Percentiles rank a stretch among this genome's conserved stretches.
Evolutionary conservation across 2,797 vertebrate species (phyloP).

Genomic region (Xiphorhynchus erythropygius): DNA sequence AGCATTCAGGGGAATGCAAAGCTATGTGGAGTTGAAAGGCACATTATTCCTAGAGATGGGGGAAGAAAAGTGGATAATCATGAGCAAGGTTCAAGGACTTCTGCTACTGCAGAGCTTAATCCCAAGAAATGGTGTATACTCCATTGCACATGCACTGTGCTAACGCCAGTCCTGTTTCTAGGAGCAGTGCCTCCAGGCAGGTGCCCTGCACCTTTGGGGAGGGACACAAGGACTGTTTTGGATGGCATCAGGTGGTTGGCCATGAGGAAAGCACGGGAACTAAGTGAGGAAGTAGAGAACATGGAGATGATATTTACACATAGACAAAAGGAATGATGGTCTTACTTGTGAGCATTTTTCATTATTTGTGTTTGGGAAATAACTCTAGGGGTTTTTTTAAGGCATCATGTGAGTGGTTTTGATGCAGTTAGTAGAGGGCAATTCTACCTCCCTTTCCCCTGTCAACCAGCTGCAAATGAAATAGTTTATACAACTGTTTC

Average conservation of each 20-base stretch:
- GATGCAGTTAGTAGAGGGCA: neutral
- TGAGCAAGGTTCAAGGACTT: slow-evolving; percentile 37
- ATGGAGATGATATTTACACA: neutral
- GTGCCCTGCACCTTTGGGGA: neutral
- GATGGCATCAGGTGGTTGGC: no score
- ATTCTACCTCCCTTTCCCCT: neutral
- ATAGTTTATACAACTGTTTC: neutral
- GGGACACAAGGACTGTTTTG: neutral
- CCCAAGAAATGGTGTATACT: neutral
- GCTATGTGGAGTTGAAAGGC: slow-evolving; percentile 34
- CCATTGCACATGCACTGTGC: neutral
- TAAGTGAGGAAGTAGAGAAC: neutral
- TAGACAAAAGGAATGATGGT: neutral
- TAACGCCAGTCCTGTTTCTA: neutral
- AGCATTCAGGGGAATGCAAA: slow-evolving; percentile 53
- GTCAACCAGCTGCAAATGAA: neutral
- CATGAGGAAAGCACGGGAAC: accelerated
- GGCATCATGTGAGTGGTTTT: neutral
- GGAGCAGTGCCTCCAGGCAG: neutral
- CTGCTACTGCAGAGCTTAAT: neutral
- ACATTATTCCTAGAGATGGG: neutral
- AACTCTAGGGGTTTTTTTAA: neutral
- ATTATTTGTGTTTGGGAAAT: neutral
- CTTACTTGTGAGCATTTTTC: neutral
- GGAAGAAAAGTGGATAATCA: neutral